phyloP scores from a whole-genome alignment of 2,797 vertebrate species.

The Pelochelys cantorii region DNA sequence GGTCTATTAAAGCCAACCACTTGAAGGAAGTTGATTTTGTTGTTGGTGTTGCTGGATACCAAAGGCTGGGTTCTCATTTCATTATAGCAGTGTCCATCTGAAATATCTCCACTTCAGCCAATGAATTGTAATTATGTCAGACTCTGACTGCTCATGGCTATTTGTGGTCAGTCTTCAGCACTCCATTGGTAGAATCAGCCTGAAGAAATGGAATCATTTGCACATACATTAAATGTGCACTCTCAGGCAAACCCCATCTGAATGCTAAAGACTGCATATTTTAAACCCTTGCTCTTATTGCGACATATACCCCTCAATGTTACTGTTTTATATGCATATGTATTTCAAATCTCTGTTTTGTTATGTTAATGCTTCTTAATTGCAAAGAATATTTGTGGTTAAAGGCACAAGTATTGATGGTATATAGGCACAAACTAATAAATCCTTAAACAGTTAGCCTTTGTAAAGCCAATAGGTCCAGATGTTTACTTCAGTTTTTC shows the following conservation, averaged over 20 bases:
- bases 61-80: background rate
- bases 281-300: background rate
- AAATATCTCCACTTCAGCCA: background rate
- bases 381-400: background rate
- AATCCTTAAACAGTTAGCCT: background rate
- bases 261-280: background rate
- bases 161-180: background rate
- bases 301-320: background rate
- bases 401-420: conserved; percentile 11
- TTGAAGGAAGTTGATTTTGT: background rate
- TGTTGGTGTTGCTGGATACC: background rate
- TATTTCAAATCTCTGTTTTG: background rate
- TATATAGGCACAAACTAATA: background rate
- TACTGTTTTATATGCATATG: background rate
- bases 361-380: background rate
- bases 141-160: accelerated
- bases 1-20: background rate
- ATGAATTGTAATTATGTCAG: background rate
- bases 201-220: background rate
- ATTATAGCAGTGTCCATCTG: background rate
- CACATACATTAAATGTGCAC: background rate
- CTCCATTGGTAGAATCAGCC: background rate
- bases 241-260: background rate
- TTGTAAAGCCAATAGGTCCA: conserved; percentile 20
- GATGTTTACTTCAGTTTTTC: conserved; percentile 35